Evolutionary conservation across 2,113 vertebrate species (phyloP).

Genomic region (Petrocephalus microphthalmus): DNA sequence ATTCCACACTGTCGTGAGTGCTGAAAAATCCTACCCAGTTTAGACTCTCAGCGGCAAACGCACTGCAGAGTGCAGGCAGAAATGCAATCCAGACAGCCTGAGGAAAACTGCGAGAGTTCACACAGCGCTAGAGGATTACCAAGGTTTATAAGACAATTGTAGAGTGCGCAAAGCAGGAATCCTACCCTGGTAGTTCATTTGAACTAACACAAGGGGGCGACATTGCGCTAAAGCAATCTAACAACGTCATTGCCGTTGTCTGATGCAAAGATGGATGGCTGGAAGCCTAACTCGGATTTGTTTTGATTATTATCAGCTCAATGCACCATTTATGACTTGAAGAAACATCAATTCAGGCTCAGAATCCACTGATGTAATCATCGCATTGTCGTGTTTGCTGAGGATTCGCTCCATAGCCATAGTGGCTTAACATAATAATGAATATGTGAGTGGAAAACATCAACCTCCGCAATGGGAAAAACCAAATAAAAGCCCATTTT

Average conservation of each 20-base stretch:
- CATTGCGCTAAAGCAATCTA: neutral
- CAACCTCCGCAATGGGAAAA: too few relatives aligned
- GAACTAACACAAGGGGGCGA: neutral
- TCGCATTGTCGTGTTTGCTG: too few relatives aligned
- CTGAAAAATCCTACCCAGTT: neutral
- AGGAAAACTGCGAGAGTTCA: neutral
- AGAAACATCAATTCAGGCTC: too few relatives aligned
- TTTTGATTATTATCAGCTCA: neutral
- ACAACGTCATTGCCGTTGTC: neutral
- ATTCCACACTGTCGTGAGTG: neutral
- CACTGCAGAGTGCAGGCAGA: neutral
- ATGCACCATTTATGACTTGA: too few relatives aligned
- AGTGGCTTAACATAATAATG: too few relatives aligned
- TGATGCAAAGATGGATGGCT: neutral
- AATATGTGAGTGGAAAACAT: too few relatives aligned
- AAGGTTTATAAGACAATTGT: neutral
- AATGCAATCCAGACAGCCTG: neutral
- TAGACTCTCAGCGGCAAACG: neutral
- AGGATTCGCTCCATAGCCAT: too few relatives aligned
- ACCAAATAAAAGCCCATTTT: too few relatives aligned
- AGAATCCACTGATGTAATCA: too few relatives aligned
- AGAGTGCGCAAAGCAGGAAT: neutral
- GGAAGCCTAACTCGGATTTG: neutral
- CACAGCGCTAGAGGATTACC: neutral
- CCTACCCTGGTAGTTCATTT: neutral